A percentile compares a stretch with the other conserved stretches of the same genome.
These are phyloP conservation scores for Lepidochrysops patricia DNA, from an alignment of 2,888 invertebrate genomes.

Conservation along the genomic window DNA sequence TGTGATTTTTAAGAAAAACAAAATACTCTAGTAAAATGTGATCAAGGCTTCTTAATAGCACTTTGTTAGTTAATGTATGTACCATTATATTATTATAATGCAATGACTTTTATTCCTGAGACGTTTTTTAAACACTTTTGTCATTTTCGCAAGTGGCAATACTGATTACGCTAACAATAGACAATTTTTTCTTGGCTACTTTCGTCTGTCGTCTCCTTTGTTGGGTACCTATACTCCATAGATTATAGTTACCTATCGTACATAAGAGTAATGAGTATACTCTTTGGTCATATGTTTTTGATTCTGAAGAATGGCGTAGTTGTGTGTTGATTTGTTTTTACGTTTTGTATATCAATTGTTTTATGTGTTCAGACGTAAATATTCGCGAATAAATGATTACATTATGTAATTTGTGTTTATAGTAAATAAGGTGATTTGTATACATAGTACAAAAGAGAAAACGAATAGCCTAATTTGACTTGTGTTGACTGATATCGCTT, in stretches of 20 bases:
- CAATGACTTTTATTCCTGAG: too few relatives aligned
- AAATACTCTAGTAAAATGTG: too few relatives aligned
- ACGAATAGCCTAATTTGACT: conserved; percentile 38
- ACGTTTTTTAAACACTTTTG: too few relatives aligned
- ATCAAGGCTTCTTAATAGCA: too few relatives aligned
- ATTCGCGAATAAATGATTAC: conserved; percentile 53
- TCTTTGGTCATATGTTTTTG: conserved; percentile 14
- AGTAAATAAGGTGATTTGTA: conserved; percentile 29
- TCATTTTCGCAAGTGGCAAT: background rate
- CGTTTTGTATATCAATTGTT: conserved; percentile 60
- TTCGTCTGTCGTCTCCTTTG: background rate
- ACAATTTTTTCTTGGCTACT: background rate
- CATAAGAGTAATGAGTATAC: background rate
- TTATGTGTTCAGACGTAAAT: conserved; percentile 60
- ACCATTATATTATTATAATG: too few relatives aligned
- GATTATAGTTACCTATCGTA: background rate
- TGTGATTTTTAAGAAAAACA: too few relatives aligned
- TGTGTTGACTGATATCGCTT: conserved; percentile 48
- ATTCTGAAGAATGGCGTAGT: conserved; percentile 48
- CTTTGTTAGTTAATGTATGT: too few relatives aligned
- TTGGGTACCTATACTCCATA: too few relatives aligned
- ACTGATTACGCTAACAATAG: background rate
- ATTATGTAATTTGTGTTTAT: conserved; percentile 33
- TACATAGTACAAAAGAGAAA: conserved; percentile 31
- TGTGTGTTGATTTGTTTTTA: conserved; percentile 55